Base-by-base conservation (phyloP, 2,888 invertebrate species). In the Lasioglossum villosulum region DNA sequence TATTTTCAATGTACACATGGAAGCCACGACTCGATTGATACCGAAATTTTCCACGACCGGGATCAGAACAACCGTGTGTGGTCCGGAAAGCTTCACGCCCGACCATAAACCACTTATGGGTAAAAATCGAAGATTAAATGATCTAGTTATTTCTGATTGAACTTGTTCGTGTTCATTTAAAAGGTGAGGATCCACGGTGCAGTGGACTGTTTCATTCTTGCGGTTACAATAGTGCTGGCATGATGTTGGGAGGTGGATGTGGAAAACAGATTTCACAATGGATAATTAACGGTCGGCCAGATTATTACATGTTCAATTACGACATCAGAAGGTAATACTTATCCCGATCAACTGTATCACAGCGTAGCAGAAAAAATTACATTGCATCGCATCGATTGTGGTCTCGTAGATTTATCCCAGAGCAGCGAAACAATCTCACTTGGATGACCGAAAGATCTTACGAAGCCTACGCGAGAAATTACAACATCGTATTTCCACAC, bases 51-150 rank as follows among this genome's bases (percentile, higher is more conserved):
- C 96, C 48, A 96, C 96, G 12, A 96, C 97, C 10, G 98, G 98
- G 6, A 97, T 99, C 34, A 98, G 97, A 94, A 97, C 97, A 63
- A 98, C 98, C 0, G 97, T 98, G 1, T 99, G 98, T 93, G 99
- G 99, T 0, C 98, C 98, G 0, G 98, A 99, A 94, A 97, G 98
- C 1, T 99, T 99, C 94, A 99, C 99, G 0, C 98, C 98, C 0
- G 99, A 99, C 94, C 98, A 98, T 93, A 98, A 97, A 91, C 98
- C 99, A 0, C 93, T 99, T 52, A 96, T 99, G 96, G 99, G 98
- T 91, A 89, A 76, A 39, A 30, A 30, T 34, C 19, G 2, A 63
- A 63, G 19, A 34, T 19, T 16, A 63, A 30, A 30, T 19, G 19
- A 19, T 63, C 19, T 30, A 63, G 16, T 34, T 30, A 14, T 83